Evolutionary conservation across 2,797 vertebrate genomes (phyloP).

Genomic region (Sebastes jordani): DNA sequence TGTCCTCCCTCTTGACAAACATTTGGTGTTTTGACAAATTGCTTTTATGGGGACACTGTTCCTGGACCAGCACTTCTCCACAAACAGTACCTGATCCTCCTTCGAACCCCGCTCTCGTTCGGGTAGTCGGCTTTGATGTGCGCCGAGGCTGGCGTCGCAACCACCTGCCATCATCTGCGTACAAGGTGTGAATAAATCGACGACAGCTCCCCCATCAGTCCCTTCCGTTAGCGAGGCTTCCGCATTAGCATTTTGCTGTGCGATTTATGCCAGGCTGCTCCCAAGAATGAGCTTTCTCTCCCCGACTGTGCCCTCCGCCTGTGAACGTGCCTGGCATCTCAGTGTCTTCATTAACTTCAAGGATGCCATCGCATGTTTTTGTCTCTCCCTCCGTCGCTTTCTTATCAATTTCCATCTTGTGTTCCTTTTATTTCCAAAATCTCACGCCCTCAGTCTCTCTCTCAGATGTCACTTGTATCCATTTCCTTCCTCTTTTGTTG

Average conservation of each 20-base stretch:
- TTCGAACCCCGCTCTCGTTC: not conserved
- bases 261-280: slow-evolving; percentile 76
- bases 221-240: slow-evolving; percentile 46
- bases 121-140: slow-evolving; percentile 19
- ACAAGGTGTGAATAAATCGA: slow-evolving; percentile 64
- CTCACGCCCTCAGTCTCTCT: not conserved
- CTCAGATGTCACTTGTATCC: slow-evolving; percentile 48
- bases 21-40: slow-evolving; percentile 35
- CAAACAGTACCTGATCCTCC: not conserved
- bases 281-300: slow-evolving; percentile 69
- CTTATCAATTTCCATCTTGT: slow-evolving; percentile 14
- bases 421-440: slow-evolving; percentile 31
- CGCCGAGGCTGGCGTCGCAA: not conserved
- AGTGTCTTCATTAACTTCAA: slow-evolving; percentile 60
- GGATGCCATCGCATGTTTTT: slow-evolving; percentile 49
- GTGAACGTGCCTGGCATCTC: slow-evolving; percentile 62
- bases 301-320: slow-evolving; percentile 45
- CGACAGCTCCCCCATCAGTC: slow-evolving; percentile 46
- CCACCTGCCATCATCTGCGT: slow-evolving; percentile 43
- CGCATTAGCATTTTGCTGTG: slow-evolving; percentile 70
- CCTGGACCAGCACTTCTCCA: slow-evolving; percentile 2
- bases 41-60: slow-evolving; percentile 5
- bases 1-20: slow-evolving; percentile 20
- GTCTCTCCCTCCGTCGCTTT: slow-evolving; percentile 44
- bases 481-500: slow-evolving; percentile 59